Conservation (phyloP, 2,888 invertebrate genomes). For the Rhorus exstirpatorius region DNA sequence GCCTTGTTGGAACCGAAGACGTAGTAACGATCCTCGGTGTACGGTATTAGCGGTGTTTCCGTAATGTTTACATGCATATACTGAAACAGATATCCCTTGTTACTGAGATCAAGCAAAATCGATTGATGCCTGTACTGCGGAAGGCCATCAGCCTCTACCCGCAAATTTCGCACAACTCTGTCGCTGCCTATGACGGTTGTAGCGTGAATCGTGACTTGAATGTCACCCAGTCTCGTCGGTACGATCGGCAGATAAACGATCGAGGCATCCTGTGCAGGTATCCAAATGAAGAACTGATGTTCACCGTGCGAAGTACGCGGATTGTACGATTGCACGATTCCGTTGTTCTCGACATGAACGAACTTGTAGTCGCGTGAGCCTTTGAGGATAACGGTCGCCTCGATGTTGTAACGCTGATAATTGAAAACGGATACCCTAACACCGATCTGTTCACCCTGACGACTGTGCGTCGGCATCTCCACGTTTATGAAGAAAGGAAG, state of each 20-base stretch:
- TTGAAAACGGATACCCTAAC: constrained; percentile 97
- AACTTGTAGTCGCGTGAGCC: constrained; percentile 96
- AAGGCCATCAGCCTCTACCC: constrained; percentile 95
- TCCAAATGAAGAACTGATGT: constrained; percentile 97
- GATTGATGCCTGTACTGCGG: constrained; percentile 97
- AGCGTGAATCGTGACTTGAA: constrained; percentile 92
- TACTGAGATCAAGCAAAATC: constrained; percentile 96
- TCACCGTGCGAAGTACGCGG: constrained; percentile 97
- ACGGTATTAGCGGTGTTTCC: constrained; percentile 96
- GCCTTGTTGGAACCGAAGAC: constrained; percentile 97
- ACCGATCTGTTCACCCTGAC: constrained; percentile 97
- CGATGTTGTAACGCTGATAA: constrained; percentile 94
- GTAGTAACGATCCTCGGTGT: constrained; percentile 96
- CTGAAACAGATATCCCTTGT: constrained; percentile 96
- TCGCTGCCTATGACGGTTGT: constrained; percentile 92
- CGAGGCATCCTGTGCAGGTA: constrained; percentile 92
- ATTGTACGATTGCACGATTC: constrained; percentile 94
- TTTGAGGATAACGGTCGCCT: constrained; percentile 94
- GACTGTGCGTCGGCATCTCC: constrained; percentile 94
- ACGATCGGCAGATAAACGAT: constrained; percentile 97
- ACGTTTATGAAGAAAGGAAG: constrained; percentile 98
- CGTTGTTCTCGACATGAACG: constrained; percentile 96
- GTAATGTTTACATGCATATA: constrained; percentile 98
- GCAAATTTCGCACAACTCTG: constrained; percentile 89
- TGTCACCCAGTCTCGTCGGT: constrained; percentile 92